phyloP scores from a whole-genome alignment of 2,888 invertebrate species.

The Syrphus vitripennis region DNA sequence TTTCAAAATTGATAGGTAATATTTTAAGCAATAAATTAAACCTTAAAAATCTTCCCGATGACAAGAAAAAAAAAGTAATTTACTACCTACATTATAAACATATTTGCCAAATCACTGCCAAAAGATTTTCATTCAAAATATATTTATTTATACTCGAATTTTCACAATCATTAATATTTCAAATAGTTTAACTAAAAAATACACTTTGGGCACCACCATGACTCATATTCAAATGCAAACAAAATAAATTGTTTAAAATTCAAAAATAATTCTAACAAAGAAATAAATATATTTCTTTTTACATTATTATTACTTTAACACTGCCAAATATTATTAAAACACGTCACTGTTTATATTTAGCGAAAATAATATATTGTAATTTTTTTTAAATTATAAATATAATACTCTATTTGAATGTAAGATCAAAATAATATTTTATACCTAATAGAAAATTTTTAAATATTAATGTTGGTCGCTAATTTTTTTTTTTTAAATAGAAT shows the following conservation, averaged over 20 bases:
- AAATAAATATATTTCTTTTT: not conserved
- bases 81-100: not conserved
- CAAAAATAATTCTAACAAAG: not conserved
- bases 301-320: not conserved
- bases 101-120: constrained; percentile 21
- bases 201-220: not conserved
- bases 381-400: not conserved
- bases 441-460: not conserved
- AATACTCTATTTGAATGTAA: not conserved
- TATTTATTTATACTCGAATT: not conserved
- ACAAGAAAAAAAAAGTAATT: not conserved
- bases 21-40: no score
- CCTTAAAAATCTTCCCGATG: not conserved
- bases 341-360: not conserved
- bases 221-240: no score
- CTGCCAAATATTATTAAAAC: constrained; percentile 3
- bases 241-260: not conserved
- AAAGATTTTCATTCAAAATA: not conserved
- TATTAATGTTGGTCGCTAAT: not conserved
- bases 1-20: no score
- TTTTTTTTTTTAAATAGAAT: not conserved
- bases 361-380: not conserved
- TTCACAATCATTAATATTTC: not conserved
- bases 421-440: not conserved
- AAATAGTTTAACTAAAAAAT: not conserved